Conservation (phyloP, 2,888 invertebrate species). For the Sepioteuthis lessoniana region DNA sequence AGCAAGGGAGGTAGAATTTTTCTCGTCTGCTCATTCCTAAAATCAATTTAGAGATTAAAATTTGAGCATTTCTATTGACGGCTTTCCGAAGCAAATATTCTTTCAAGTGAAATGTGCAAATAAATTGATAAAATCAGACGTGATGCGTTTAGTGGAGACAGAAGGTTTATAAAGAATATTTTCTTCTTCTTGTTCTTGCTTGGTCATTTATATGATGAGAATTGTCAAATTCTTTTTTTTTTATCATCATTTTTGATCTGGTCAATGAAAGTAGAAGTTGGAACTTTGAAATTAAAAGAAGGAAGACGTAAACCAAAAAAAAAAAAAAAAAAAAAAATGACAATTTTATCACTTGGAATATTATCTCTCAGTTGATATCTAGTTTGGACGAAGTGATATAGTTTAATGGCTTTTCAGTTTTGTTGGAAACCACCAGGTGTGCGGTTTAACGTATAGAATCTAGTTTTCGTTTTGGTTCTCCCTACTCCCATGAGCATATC, state of each 20-base stretch:
- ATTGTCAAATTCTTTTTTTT: background rate
- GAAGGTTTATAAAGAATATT: background rate
- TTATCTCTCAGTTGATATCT: background rate
- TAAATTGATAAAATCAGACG: background rate
- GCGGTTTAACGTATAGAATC: background rate
- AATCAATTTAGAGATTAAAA: slow-evolving; percentile 18
- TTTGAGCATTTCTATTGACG: background rate
- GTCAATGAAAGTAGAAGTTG: background rate
- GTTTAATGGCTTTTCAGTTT: background rate
- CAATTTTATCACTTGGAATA: background rate
- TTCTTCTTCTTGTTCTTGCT: background rate
- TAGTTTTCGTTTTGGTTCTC: background rate
- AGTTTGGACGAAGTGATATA: background rate
- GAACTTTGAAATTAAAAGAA: background rate
- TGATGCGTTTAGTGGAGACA: background rate
- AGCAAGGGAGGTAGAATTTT: background rate
- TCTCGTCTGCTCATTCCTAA: background rate
- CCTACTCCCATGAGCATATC: background rate
- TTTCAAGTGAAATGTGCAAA: background rate
- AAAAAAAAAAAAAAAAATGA: background rate
- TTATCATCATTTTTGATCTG: background rate
- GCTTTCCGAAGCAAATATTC: background rate
- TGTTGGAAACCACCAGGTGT: background rate
- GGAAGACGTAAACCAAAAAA: background rate
- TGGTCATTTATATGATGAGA: background rate